Evolutionary conservation across 2,888 invertebrate species (phyloP).

Genomic region (Sialis fuliginosa): DNA sequence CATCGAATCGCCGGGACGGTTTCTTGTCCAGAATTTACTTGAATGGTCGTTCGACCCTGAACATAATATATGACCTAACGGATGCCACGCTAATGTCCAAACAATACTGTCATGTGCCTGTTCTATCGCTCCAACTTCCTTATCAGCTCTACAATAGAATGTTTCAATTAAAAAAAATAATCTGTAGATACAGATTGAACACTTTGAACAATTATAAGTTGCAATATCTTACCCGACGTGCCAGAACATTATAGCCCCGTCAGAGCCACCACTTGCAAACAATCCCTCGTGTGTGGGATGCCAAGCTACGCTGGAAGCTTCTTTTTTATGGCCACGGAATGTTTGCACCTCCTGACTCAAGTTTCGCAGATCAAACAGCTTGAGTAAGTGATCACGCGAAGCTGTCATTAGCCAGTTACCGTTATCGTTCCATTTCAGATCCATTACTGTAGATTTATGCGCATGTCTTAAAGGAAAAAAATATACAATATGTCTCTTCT

Average conservation of each 20-base stretch:
- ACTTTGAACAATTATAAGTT: slow-evolving; percentile 1
- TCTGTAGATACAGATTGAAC: background rate
- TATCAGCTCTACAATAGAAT: slow-evolving; percentile 54
- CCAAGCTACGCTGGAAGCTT: slow-evolving; percentile 94
- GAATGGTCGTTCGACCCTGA: slow-evolving; percentile 99
- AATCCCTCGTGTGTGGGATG: slow-evolving; percentile 95
- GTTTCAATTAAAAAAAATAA: background rate
- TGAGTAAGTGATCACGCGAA: slow-evolving; percentile 90
- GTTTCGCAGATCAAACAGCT: slow-evolving; percentile 94
- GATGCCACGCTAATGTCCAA: slow-evolving; percentile 99
- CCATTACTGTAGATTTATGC: slow-evolving; percentile 99
- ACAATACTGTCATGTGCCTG: slow-evolving; percentile 98
- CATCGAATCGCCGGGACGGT: slow-evolving; percentile 96
- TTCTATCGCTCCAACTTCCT: slow-evolving; percentile 95
- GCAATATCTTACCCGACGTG: slow-evolving; percentile 63
- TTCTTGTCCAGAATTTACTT: slow-evolving; percentile 97
- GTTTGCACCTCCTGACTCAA: slow-evolving; percentile 89
- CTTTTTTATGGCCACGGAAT: slow-evolving; percentile 98
- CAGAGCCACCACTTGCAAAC: slow-evolving; percentile 96
- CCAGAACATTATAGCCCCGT: slow-evolving; percentile 98
- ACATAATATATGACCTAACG: slow-evolving; percentile 93
- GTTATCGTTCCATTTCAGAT: slow-evolving; percentile 97
- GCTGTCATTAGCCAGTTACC: slow-evolving; percentile 99
- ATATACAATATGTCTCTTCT: background rate
- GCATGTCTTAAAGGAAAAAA: slow-evolving; percentile 51